Evolutionary conservation across 2,888 invertebrate genomes (phyloP), one percentile per base, ranked within the genome.

Genomic region (Dryococelus australis): DNA sequence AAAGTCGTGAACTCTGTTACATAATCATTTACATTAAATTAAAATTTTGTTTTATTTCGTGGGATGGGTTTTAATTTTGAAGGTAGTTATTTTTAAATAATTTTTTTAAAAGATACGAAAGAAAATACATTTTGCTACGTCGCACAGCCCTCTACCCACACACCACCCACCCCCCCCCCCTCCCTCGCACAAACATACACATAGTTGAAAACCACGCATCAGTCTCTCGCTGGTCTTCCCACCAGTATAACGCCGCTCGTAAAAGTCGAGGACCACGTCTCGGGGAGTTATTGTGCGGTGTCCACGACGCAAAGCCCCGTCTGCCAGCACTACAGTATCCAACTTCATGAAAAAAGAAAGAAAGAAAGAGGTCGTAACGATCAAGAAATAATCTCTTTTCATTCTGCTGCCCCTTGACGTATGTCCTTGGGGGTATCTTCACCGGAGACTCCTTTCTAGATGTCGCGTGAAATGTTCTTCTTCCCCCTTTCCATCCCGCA

Each of bases 301-400:
- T 24, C 65, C 24, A 24, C 65, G n/a, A 16, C 16, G 65, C 65
- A 16, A 4, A 35, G 35, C 35, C 47, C 8, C 12, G 47, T 47
- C 47, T 16, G 10, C 47, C 10, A 47, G 47, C 47, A 35, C 35
- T 35, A 4, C 35, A 35, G 35, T 16, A 47, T 47, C 47, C 16
- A 1, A 47, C 47, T 47, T 16, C 47, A 2, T 65, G 24, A 24
- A 16, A 65, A 65, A 65, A 65, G n/a, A 65, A 65, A 9, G 8
- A 65, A 65, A n/a, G n/a, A 51, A 51, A 8, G 24, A 65, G 8
- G 65, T n/a, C 65, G 65, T 65, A 65, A 65, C 65, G 65, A 10
- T 65, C 20, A 65, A 65, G 65, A 65, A 65, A 65, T 65, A 65
- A 65, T 65, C 65, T 65, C 65, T n/a, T 65, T 65, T n/a, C 65